Conservation (phyloP, 2,888 invertebrate genomes). For the Ectobius pallidus region DNA sequence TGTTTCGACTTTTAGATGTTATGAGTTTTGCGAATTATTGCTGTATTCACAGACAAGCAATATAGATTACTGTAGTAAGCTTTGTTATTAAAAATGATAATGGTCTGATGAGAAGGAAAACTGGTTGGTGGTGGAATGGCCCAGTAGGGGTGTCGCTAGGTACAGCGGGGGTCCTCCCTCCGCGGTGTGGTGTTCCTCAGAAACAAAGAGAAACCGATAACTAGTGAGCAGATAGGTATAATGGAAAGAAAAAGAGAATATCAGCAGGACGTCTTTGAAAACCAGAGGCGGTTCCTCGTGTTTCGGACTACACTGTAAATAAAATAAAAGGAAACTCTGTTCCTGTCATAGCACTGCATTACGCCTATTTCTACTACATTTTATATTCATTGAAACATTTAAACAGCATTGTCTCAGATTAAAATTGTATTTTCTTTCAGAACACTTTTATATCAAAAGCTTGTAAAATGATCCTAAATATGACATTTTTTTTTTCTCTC, state of each 20-base stretch:
- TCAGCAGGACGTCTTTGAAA: conserved; percentile 17
- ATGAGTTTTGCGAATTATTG: not conserved
- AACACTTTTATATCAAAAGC: too few species aligned
- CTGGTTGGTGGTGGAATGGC: not conserved
- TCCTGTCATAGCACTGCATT: too few species aligned
- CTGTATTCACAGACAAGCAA: too few species aligned
- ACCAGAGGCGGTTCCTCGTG: conserved; percentile 5
- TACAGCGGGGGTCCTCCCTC: conserved; percentile 5
- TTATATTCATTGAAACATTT: too few species aligned
- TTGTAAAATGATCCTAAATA: too few species aligned
- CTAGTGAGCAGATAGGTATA: conserved; percentile 15
- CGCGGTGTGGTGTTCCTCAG: not conserved
- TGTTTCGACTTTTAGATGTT: too few species aligned
- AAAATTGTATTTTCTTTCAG: too few species aligned
- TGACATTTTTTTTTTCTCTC: too few species aligned
- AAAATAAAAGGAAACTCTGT: too few species aligned
- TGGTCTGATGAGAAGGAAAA: not conserved
- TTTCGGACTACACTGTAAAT: conserved; percentile 16
- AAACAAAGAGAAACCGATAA: conserved; percentile 17
- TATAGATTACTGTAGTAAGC: not conserved
- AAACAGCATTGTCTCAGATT: too few species aligned
- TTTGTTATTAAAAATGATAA: not conserved
- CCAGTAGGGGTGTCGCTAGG: not conserved
- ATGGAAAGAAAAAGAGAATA: conserved; percentile 5
- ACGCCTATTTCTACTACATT: too few species aligned